Percentiles rank a stretch among this genome's conserved stretches.
phyloP scores from a whole-genome alignment of 2,888 invertebrate species.

The Rhorus exstirpatorius region DNA sequence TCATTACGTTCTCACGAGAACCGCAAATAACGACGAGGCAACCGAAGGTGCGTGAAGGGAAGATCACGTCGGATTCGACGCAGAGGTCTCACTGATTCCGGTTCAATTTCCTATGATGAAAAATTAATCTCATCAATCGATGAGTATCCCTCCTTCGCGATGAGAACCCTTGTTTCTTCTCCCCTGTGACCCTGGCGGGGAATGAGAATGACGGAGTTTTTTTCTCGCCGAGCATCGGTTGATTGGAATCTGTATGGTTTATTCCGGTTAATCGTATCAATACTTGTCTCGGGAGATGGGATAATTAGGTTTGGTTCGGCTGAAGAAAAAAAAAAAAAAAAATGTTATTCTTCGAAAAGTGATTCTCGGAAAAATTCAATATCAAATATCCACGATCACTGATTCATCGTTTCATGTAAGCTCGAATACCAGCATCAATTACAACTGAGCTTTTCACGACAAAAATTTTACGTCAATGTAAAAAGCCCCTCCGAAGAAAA shows the following conservation, averaged over 20 bases:
- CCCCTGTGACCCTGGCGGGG: not conserved
- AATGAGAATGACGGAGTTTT: not conserved
- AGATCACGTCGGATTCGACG: constrained; percentile 29
- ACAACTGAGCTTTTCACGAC: too few relatives aligned
- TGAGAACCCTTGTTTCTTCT: not conserved
- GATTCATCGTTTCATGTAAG: too few relatives aligned
- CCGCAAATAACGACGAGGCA: constrained; percentile 30
- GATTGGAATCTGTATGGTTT: not conserved
- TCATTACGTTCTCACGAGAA: constrained; percentile 5
- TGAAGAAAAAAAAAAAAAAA: too few relatives aligned
- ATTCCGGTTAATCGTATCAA: not conserved
- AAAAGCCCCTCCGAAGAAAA: too few relatives aligned
- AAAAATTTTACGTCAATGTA: too few relatives aligned
- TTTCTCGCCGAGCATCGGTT: not conserved
- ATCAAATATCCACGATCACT: too few relatives aligned
- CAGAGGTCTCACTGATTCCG: not conserved
- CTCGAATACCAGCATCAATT: too few relatives aligned
- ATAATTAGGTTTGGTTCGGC: not conserved
- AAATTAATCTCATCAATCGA: constrained; percentile 47
- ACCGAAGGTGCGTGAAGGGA: constrained; percentile 22
- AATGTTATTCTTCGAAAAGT: too few relatives aligned
- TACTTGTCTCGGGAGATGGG: not conserved
- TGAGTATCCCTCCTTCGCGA: too few relatives aligned
- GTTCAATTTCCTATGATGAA: constrained; percentile 39
- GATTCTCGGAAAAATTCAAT: too few relatives aligned